Conservation (phyloP, 2,797 vertebrate species). For the Brachyrhaphis roseni region DNA sequence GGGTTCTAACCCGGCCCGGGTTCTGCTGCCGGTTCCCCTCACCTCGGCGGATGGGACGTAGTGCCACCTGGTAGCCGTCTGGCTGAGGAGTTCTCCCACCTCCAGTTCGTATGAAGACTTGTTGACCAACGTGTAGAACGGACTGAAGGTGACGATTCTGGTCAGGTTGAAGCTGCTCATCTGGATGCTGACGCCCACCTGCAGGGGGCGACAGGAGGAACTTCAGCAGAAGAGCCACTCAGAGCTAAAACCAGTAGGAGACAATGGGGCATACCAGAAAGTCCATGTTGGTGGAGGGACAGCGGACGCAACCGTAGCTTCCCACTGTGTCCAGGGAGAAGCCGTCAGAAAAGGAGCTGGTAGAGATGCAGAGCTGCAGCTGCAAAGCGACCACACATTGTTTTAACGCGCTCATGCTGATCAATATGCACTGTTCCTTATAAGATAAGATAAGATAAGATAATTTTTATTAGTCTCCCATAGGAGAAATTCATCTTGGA, state of each 20-base stretch:
- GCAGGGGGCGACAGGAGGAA: conserved; percentile 11
- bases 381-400: conserved; percentile 51
- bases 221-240: not conserved
- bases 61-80: conserved; percentile 86
- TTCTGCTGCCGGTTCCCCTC: conserved; percentile 2
- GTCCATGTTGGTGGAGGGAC: conserved; percentile 87
- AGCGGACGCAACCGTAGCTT: conserved; percentile 94
- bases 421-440: no score
- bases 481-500: no score
- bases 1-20: not conserved
- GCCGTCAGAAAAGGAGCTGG: conserved; percentile 90
- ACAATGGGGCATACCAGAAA: conserved; percentile 85
- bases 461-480: no score
- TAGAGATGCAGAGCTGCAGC: conserved; percentile 94
- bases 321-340: conserved; percentile 98
- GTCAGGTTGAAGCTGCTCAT: conserved; percentile 97
- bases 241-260: not conserved
- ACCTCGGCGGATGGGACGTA: conserved; percentile 91
- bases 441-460: no score
- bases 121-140: conserved; percentile 94
- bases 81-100: conserved; percentile 87
- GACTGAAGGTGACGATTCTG: conserved; percentile 91
- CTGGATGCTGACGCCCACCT: conserved; percentile 95
- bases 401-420: not conserved
- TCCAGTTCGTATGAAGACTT: conserved; percentile 93